Conservation (phyloP, 2,797 vertebrate genomes). For the Danio albolineatus region DNA sequence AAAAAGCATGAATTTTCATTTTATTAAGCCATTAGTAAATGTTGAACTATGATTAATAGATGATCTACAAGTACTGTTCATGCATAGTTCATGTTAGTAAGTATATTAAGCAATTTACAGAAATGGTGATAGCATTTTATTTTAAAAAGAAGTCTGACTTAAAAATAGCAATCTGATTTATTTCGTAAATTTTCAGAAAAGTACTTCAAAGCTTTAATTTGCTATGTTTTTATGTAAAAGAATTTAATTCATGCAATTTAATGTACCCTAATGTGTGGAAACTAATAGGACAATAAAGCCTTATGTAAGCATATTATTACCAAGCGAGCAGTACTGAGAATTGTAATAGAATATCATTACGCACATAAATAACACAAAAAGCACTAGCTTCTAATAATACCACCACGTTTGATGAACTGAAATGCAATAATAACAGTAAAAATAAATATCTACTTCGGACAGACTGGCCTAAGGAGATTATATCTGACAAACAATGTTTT, state of each 20-base stretch:
- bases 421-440: not conserved
- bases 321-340: too few species aligned
- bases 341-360: not conserved
- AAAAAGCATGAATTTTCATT: too few species aligned
- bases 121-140: too few species aligned
- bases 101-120: too few species aligned
- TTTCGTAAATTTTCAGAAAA: not conserved
- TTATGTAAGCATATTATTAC: not conserved
- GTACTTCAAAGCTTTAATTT: not conserved
- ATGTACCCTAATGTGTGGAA: not conserved
- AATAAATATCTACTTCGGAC: conserved; percentile 16
- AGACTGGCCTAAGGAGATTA: conserved; percentile 18
- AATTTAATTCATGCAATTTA: not conserved
- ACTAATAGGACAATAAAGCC: not conserved
- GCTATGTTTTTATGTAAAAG: too few species aligned
- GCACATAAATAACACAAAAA: not conserved
- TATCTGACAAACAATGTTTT: not conserved
- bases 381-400: not conserved
- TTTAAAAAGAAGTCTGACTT: too few species aligned
- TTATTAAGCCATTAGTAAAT: too few species aligned
- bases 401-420: not conserved
- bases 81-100: too few species aligned
- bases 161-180: too few species aligned
- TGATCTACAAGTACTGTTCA: too few species aligned
- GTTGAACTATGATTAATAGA: too few species aligned